Percentiles rank a stretch among this genome's conserved stretches.
These are phyloP conservation scores for Syrmaticus mikado DNA, from an alignment of 2,113 vertebrate species.

Conservation along the genomic window DNA sequence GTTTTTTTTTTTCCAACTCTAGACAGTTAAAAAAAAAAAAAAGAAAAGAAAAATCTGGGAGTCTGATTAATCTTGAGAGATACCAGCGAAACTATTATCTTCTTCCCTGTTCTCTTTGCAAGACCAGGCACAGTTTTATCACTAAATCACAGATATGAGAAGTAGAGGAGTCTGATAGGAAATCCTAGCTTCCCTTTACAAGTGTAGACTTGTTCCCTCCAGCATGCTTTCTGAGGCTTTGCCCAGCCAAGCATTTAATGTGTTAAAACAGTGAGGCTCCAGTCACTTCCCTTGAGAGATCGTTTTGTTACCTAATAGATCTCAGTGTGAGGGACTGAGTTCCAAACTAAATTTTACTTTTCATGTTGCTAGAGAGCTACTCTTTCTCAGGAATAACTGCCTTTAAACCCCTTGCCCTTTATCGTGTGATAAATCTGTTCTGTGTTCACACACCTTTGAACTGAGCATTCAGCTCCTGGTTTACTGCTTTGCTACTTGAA, in stretches of 20 bases:
- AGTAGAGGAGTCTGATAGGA: not conserved
- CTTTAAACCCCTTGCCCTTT: not conserved
- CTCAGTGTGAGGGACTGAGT: not conserved
- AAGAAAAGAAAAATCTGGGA: not conserved
- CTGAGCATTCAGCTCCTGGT: fast-evolving
- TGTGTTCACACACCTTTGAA: constrained; percentile 11
- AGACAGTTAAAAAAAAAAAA: not conserved
- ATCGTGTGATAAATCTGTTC: not conserved
- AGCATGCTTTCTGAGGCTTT: not conserved
- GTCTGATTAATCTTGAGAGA: not conserved
- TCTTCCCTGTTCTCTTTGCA: not conserved
- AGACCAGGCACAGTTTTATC: not conserved
- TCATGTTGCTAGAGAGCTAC: not conserved
- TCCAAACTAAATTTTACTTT: constrained; percentile 42
- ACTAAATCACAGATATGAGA: not conserved
- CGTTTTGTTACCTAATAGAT: not conserved
- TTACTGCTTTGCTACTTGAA: not conserved
- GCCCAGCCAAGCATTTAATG: not conserved
- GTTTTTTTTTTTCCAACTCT: not conserved
- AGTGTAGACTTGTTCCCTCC: not conserved
- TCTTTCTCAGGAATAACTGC: not conserved
- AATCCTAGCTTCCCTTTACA: not conserved
- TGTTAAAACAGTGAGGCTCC: not conserved
- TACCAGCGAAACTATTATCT: not conserved
- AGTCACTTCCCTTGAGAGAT: not conserved